A percentile compares a stretch with the other conserved stretches of the same genome.
Conservation (phyloP, 2,888 invertebrate genomes). For the Leptopilina syphax region DNA sequence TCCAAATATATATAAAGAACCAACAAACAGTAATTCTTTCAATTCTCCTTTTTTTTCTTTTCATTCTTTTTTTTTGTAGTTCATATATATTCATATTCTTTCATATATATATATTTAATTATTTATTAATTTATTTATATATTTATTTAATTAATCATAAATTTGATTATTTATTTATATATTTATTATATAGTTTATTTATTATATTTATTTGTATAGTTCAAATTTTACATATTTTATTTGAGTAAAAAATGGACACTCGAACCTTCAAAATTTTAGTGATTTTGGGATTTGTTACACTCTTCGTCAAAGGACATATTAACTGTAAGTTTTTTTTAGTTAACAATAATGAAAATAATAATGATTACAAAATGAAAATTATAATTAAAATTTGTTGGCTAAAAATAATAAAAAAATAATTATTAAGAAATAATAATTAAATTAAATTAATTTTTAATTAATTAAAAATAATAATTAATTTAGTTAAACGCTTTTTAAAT, state of each 20-base stretch:
- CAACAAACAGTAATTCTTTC: slow-evolving; percentile 51
- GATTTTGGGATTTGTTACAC: slow-evolving; percentile 47
- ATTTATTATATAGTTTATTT: too few species aligned
- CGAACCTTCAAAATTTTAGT: slow-evolving; percentile 45
- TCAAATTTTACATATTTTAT: too few species aligned
- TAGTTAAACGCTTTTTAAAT: too few species aligned
- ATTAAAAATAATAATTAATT: too few species aligned
- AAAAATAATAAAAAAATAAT: background rate
- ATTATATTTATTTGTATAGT: too few species aligned
- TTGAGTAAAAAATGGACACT: slow-evolving; percentile 43
- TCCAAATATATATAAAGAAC: slow-evolving; percentile 69
- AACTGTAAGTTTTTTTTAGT: slow-evolving; percentile 66
- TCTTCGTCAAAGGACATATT: slow-evolving; percentile 58
- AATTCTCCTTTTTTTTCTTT: slow-evolving; percentile 68
- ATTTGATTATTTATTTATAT: too few species aligned
- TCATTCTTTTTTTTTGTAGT: slow-evolving; percentile 58
- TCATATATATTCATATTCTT: slow-evolving; percentile 36
- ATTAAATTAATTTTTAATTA: background rate
- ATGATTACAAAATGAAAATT: background rate
- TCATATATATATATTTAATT: too few species aligned
- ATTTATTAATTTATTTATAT: too few species aligned
- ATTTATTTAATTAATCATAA: too few species aligned
- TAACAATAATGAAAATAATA: background rate
- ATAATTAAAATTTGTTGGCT: background rate
- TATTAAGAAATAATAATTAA: background rate